Evolutionary conservation across 2,113 vertebrate genomes (phyloP).

Genomic region (Passer domesticus): DNA sequence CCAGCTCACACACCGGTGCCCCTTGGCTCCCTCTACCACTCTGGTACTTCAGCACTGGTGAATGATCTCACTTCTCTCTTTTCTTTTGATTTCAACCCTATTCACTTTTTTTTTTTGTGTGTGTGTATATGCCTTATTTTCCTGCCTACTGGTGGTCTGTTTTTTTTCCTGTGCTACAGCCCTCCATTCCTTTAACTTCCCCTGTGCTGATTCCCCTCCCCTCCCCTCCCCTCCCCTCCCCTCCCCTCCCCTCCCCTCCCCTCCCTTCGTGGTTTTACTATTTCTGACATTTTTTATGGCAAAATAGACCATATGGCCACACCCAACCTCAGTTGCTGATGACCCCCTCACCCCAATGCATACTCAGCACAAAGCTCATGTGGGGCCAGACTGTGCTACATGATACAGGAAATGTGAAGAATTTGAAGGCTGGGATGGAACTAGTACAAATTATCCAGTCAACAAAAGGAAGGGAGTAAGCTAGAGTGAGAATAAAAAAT

Average conservation of each 20-base stretch:
- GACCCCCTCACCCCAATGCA: rapidly evolving
- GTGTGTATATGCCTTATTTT: not conserved
- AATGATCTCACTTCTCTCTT: not conserved
- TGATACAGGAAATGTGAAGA: not conserved
- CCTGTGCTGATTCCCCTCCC: not conserved
- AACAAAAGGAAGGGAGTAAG: not conserved
- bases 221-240: too few species aligned
- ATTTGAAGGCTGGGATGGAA: not conserved
- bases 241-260: too few species aligned
- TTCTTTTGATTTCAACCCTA: not conserved
- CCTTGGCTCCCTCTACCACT: not conserved
- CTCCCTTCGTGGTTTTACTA: not conserved
- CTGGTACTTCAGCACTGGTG: not conserved
- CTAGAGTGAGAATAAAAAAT: not conserved
- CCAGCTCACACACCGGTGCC: not conserved
- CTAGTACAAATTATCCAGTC: not conserved
- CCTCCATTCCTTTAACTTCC: not conserved
- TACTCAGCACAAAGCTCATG: not conserved
- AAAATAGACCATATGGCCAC: not conserved
- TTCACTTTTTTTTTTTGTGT: not conserved
- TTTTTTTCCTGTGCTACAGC: not conserved
- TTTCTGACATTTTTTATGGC: not conserved
- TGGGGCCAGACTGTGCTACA: not conserved
- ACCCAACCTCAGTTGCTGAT: not conserved
- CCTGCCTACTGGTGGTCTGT: not conserved